A percentile compares a stretch with the other conserved stretches of the same genome.
These are phyloP conservation scores for Scaptomyza parva DNA, from an alignment of 2,888 invertebrate species.

Conservation along the genomic window DNA sequence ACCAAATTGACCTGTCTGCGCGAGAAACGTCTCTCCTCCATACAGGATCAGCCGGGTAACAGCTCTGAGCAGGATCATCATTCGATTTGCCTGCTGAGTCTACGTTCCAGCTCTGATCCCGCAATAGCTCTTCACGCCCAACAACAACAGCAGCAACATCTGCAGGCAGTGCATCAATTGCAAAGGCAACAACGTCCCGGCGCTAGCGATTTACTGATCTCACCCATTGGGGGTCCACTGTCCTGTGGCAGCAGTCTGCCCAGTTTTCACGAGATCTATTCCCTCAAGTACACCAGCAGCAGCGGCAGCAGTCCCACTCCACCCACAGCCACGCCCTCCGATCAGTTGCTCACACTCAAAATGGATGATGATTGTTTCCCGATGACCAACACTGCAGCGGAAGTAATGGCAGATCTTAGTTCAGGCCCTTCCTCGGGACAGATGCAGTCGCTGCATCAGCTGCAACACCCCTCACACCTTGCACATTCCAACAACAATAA, in stretches of 20 bases:
- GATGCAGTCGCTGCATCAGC: slow-evolving; percentile 43
- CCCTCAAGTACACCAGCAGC: slow-evolving; percentile 88
- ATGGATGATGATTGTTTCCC: slow-evolving; percentile 95
- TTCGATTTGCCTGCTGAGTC: slow-evolving; percentile 79
- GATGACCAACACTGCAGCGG: slow-evolving; percentile 84
- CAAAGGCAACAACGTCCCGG: slow-evolving; percentile 50
- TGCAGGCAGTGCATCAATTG: slow-evolving; percentile 50
- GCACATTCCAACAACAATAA: slow-evolving; percentile 38
- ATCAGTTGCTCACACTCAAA: slow-evolving; percentile 88
- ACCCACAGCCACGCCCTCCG: slow-evolving; percentile 63
- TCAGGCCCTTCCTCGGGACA: slow-evolving; percentile 62
- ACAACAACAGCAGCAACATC: slow-evolving; percentile 69
- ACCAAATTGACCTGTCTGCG: slow-evolving; percentile 82
- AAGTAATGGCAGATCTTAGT: slow-evolving; percentile 61
- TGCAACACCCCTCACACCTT: slow-evolving; percentile 46
- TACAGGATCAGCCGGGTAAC: slow-evolving; percentile 79
- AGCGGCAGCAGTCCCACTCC: slow-evolving; percentile 64
- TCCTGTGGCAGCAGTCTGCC: slow-evolving; percentile 88
- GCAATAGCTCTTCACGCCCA: slow-evolving; percentile 83
- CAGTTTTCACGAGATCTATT: slow-evolving; percentile 95
- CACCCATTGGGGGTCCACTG: slow-evolving; percentile 76
- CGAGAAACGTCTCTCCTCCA: slow-evolving; percentile 82
- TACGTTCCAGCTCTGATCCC: slow-evolving; percentile 84
- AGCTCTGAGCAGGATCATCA: slow-evolving; percentile 71
- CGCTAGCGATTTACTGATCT: slow-evolving; percentile 67